Evolutionary conservation across 1,140 invertebrate genomes (phyloP), one percentile per base, ranked within the genome.

Genomic region (Drosophila santomea): DNA sequence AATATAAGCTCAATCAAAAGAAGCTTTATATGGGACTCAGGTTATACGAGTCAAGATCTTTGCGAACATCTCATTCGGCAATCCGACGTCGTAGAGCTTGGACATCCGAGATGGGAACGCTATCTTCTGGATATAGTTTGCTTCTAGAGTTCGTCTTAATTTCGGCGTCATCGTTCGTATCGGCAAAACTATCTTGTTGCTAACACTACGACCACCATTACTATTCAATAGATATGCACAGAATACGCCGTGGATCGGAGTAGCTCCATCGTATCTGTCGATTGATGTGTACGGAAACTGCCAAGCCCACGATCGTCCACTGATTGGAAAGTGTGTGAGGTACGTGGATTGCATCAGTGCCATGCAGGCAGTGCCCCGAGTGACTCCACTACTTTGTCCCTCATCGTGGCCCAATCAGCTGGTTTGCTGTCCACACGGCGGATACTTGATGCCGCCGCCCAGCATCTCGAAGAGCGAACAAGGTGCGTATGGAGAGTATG

Each of bases 341-440:
- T 61, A 68, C 14, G 32, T 10, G 14, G 59, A 74, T 8, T 82
- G 80, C 44, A 55, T 51, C 11, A 81, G 61, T 60, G 78, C 78
- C 23, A 3, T 76, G 3, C 51, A 43, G 11, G 48, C 72, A 4
- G 62, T 44, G 2, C 48, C 63, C 1, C 41, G 44, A 12, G 51
- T 82, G 38, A 43, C 25, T 1, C 74, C 78, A 0, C 8, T 82
- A 10, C 23, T 45, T 0, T 81, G 74, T 8, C 64, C 63, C 1
- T 50, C 28, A 0, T 12, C 25, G 1, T 50, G 36, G 17, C 61
- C 64, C 10, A 59, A 81, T 12, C 43, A 57, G 8, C 38, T 69
- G 44, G 78, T 82, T 4, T 82, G 80, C 23, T 82, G 80, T 47
- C 80, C 80, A 8, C 74, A 81, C 38, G 78, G 68, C 12, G 75